phyloP scores from a whole-genome alignment of 1,140 invertebrate species.

The Drosophila guanche region DNA sequence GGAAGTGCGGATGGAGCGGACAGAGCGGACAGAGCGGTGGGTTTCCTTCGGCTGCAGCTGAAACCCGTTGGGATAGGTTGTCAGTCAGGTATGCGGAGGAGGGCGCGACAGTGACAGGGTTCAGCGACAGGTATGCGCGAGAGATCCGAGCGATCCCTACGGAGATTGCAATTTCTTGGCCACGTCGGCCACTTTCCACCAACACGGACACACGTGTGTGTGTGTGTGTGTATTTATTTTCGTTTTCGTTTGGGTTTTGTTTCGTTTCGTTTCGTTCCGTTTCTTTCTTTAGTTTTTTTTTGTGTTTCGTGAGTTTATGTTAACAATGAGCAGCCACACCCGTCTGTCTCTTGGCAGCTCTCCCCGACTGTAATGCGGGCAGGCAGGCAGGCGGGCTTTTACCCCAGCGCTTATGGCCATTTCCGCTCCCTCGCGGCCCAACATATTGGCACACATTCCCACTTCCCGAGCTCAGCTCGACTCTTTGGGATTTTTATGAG shows the following conservation, averaged over 20 bases:
- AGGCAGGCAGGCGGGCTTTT: slow-evolving; percentile 26
- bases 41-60: slow-evolving; percentile 40
- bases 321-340: slow-evolving; percentile 62
- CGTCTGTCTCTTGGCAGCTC: slow-evolving; percentile 20
- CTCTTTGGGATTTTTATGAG: slow-evolving; percentile 49
- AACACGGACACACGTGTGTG: slow-evolving; percentile 39
- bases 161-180: slow-evolving; percentile 73
- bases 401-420: slow-evolving; percentile 61
- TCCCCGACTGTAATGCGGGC: slow-evolving; percentile 19
- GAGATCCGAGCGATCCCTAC: slow-evolving; percentile 30
- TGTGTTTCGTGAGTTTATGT: slow-evolving; percentile 10
- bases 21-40: slow-evolving; percentile 30
- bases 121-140: slow-evolving; percentile 54
- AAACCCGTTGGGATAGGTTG: slow-evolving; percentile 82
- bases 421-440: slow-evolving; percentile 58
- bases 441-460: slow-evolving; percentile 77
- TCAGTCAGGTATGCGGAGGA: slow-evolving; percentile 34
- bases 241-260: slow-evolving; percentile 66
- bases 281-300: slow-evolving; percentile 34
- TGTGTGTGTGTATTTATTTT: slow-evolving; percentile 51
- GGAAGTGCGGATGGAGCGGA: slow-evolving; percentile 17
- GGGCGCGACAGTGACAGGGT: slow-evolving; percentile 19
- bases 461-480: slow-evolving; percentile 40
- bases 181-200: slow-evolving; percentile 68
- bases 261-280: slow-evolving; percentile 24